phyloP scores from a whole-genome alignment of 2,888 invertebrate genomes.

The Drosophila crucigera region DNA sequence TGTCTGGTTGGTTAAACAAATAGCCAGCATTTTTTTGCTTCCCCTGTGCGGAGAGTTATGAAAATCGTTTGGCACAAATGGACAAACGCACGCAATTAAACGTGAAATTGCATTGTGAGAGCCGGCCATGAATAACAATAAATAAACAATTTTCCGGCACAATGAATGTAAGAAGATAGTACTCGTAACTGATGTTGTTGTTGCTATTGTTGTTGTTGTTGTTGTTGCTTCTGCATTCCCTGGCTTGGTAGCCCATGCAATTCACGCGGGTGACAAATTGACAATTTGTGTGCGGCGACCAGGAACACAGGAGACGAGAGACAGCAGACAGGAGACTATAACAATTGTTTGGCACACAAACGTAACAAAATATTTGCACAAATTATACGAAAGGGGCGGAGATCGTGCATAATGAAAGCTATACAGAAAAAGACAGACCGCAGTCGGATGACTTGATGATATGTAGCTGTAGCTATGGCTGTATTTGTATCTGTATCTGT shows the following conservation, averaged over 20 bases:
- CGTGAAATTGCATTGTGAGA: slow-evolving; percentile 64
- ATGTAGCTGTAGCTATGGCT: background rate
- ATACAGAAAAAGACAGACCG: slow-evolving; percentile 10
- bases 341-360: slow-evolving; percentile 26
- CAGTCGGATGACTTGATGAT: slow-evolving; percentile 33
- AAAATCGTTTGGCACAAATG: slow-evolving; percentile 32
- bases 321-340: slow-evolving; percentile 9
- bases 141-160: slow-evolving; percentile 66
- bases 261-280: slow-evolving; percentile 66
- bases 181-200: slow-evolving; percentile 15
- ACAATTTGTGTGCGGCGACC: slow-evolving; percentile 50
- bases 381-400: slow-evolving; percentile 18
- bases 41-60: slow-evolving; percentile 6
- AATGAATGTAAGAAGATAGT: slow-evolving; percentile 45
- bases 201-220: background rate
- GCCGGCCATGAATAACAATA: slow-evolving; percentile 44
- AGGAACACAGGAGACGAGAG: slow-evolving; percentile 12
- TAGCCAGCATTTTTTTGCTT: slow-evolving; percentile 32
- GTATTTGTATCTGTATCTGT: background rate
- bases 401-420: slow-evolving; percentile 19
- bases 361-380: slow-evolving; percentile 52
- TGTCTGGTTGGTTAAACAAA: slow-evolving; percentile 22
- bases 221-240: slow-evolving; percentile 11
- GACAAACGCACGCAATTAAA: slow-evolving; percentile 63
- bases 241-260: slow-evolving; percentile 29